phyloP scores from a whole-genome alignment of 1,140 invertebrate species.

The Archivesica marissinica region DNA sequence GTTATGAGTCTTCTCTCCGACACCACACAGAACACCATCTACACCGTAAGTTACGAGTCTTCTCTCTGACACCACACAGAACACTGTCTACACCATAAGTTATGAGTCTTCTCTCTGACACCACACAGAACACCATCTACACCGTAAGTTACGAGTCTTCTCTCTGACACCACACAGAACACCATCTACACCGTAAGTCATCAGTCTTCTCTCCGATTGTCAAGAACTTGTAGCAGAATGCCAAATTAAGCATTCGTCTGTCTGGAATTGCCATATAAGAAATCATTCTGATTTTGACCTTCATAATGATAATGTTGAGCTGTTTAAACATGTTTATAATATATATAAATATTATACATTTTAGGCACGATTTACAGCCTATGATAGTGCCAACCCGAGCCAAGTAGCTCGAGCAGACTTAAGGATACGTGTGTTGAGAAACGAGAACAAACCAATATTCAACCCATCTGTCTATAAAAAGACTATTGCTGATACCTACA shows the following conservation, averaged over 20 bases:
- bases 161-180: too few relatives aligned
- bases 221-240: background rate
- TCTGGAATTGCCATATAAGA: background rate
- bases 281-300: background rate
- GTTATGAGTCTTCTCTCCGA: too few relatives aligned
- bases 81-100: too few relatives aligned
- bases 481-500: conserved; percentile 70
- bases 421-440: conserved; percentile 47
- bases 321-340: background rate
- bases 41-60: too few relatives aligned
- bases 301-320: background rate
- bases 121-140: too few relatives aligned
- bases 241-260: background rate
- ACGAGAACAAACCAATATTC: conserved; percentile 52
- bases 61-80: too few relatives aligned
- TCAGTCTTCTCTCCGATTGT: too few relatives aligned
- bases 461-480: conserved; percentile 50
- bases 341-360: background rate
- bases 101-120: too few relatives aligned
- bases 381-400: conserved; percentile 51
- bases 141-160: too few relatives aligned
- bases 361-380: conserved; percentile 64
- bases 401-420: conserved; percentile 14
- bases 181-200: too few relatives aligned
- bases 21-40: too few relatives aligned